phyloP scores from a whole-genome alignment of 1,140 invertebrate genomes.

The Drosophila auraria region DNA sequence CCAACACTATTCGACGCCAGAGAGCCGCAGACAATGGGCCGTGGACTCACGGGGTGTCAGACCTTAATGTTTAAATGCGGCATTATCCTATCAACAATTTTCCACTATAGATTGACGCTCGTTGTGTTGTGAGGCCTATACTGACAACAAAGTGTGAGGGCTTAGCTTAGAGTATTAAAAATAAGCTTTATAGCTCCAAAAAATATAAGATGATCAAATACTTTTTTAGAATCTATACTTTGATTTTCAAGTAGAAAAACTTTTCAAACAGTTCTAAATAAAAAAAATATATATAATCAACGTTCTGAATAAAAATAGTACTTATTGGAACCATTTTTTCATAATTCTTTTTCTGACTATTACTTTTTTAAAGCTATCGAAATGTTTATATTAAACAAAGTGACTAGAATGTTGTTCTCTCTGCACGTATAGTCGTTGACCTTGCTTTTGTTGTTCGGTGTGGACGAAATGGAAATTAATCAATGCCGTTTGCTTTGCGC shows the following conservation, averaged over 20 bases:
- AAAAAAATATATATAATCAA: too few relatives aligned
- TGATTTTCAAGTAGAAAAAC: too few relatives aligned
- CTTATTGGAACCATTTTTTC: too few relatives aligned
- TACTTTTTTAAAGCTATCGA: too few relatives aligned
- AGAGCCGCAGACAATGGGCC: slow-evolving; percentile 29
- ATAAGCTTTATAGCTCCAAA: background rate
- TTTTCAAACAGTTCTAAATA: too few relatives aligned
- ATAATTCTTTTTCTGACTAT: too few relatives aligned
- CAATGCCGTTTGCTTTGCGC: slow-evolving; percentile 76
- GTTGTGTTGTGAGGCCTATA: slow-evolving; percentile 12
- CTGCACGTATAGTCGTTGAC: slow-evolving; percentile 44
- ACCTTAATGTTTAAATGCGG: slow-evolving; percentile 73
- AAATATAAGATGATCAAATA: background rate
- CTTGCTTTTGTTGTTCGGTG: slow-evolving; percentile 57
- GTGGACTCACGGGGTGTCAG: slow-evolving; percentile 37
- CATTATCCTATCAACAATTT: slow-evolving; percentile 77
- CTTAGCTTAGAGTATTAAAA: background rate
- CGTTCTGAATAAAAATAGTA: too few relatives aligned
- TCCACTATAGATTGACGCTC: slow-evolving; percentile 43
- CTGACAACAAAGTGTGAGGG: background rate
- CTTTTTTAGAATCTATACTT: too few relatives aligned
- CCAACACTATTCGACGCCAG: slow-evolving; percentile 23
- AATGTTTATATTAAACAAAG: too few relatives aligned
- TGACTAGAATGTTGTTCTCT: background rate
- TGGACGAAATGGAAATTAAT: slow-evolving; percentile 78